Conservation (phyloP, 2,888 invertebrate genomes). For the Tetranychus piercei region DNA sequence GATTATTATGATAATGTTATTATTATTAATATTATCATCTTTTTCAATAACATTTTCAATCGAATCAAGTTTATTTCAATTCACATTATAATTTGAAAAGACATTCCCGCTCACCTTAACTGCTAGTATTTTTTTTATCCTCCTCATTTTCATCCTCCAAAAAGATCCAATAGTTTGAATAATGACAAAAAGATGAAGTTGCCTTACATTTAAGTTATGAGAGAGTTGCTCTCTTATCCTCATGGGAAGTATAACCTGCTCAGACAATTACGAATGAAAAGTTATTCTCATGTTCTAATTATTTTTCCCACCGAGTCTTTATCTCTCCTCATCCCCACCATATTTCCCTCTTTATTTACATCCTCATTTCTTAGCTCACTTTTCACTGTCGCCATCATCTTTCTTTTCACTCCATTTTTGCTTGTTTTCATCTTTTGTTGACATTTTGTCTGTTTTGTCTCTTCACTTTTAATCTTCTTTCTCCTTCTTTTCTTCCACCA, state of each 20-base stretch:
- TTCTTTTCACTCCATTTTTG: neutral
- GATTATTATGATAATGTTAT: neutral
- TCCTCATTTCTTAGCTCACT: neutral
- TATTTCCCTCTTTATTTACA: neutral
- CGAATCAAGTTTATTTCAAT: neutral
- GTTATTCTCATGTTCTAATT: slow-evolving; percentile 2
- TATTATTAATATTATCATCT: neutral
- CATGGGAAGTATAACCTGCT: neutral
- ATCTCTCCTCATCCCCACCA: neutral
- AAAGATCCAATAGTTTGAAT: neutral
- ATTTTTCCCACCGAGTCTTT: slow-evolving; percentile 8
- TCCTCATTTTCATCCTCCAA: neutral
- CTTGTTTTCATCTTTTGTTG: neutral
- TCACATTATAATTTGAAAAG: too few species aligned
- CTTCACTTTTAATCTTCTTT: neutral
- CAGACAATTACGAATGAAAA: neutral
- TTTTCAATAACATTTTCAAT: neutral
- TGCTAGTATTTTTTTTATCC: neutral
- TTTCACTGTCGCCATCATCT: neutral
- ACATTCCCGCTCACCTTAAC: too few species aligned
- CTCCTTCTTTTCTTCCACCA: neutral
- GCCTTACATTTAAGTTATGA: neutral
- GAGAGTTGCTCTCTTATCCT: neutral
- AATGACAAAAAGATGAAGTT: neutral
- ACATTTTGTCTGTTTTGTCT: neutral